phyloP scores from a whole-genome alignment of 2,888 invertebrate genomes.

The Dexiosoma caninum region DNA sequence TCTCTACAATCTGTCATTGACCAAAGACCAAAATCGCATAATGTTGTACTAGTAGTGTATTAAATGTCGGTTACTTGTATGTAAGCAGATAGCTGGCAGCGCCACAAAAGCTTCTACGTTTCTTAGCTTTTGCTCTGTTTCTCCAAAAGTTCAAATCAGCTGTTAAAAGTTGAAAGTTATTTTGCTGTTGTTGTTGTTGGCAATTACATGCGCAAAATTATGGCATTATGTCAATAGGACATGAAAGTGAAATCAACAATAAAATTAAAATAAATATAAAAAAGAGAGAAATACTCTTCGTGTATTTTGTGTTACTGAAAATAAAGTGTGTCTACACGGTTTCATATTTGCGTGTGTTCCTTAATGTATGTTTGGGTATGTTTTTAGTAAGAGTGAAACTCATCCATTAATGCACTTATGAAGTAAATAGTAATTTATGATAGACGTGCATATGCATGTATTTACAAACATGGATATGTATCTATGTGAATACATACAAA shows the following conservation, averaged over 20 bases:
- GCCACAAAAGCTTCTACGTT: background rate
- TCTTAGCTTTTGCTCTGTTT: background rate
- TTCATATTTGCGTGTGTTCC: too few relatives aligned
- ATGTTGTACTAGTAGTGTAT: too few relatives aligned
- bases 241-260: constrained; percentile 55
- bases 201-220: constrained; percentile 36
- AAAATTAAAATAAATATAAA: constrained; percentile 43
- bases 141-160: constrained; percentile 19
- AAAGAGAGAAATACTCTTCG: background rate
- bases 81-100: background rate
- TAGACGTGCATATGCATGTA: background rate
- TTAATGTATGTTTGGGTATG: background rate
- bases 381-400: constrained; percentile 20
- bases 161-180: constrained; percentile 14
- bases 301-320: background rate
- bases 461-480: background rate
- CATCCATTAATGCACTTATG: constrained; percentile 38
- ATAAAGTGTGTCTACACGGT: background rate
- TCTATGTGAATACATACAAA: background rate
- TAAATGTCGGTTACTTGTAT: too few relatives aligned
- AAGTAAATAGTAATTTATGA: too few relatives aligned
- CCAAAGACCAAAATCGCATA: too few relatives aligned
- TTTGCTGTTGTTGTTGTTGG: background rate
- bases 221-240: constrained; percentile 53
- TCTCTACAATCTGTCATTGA: too few relatives aligned